A percentile compares a stretch with the other conserved stretches of the same genome.
phyloP scores from a whole-genome alignment of 2,888 invertebrate genomes.

The Eilema griseolum region DNA sequence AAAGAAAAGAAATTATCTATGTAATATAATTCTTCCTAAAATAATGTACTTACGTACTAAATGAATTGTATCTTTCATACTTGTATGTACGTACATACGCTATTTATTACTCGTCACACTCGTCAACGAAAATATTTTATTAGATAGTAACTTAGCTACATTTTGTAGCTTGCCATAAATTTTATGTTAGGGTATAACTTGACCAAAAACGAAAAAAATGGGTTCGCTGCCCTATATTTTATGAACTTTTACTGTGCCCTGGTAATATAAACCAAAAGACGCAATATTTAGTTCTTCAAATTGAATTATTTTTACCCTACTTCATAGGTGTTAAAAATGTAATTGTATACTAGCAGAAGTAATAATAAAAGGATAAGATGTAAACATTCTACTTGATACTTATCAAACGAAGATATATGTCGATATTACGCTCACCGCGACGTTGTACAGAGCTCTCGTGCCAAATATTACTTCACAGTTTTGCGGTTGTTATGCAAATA shows the following conservation, averaged over 20 bases:
- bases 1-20: slow-evolving; percentile 44
- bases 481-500: slow-evolving; percentile 62
- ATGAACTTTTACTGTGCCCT: slow-evolving; percentile 36
- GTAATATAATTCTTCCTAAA: background rate
- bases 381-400: background rate
- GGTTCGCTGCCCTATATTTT: slow-evolving; percentile 41
- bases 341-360: background rate
- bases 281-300: slow-evolving; percentile 22
- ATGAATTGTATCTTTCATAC: background rate
- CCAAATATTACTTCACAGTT: slow-evolving; percentile 63
- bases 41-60: background rate
- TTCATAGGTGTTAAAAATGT: background rate
- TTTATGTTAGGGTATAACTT: slow-evolving; percentile 38
- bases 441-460: slow-evolving; percentile 56
- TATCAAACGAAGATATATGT: slow-evolving; percentile 27
- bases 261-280: slow-evolving; percentile 30
- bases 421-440: slow-evolving; percentile 53
- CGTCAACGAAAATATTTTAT: slow-evolving; percentile 42
- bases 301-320: background rate
- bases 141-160: slow-evolving; percentile 41
- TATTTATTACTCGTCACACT: slow-evolving; percentile 31
- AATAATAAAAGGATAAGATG: background rate
- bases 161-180: slow-evolving; percentile 47
- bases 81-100: background rate
- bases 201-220: slow-evolving; percentile 43